These are phyloP conservation scores for Elysia crispata DNA, from an alignment of 2,888 invertebrate genomes.

Conservation along the genomic window DNA sequence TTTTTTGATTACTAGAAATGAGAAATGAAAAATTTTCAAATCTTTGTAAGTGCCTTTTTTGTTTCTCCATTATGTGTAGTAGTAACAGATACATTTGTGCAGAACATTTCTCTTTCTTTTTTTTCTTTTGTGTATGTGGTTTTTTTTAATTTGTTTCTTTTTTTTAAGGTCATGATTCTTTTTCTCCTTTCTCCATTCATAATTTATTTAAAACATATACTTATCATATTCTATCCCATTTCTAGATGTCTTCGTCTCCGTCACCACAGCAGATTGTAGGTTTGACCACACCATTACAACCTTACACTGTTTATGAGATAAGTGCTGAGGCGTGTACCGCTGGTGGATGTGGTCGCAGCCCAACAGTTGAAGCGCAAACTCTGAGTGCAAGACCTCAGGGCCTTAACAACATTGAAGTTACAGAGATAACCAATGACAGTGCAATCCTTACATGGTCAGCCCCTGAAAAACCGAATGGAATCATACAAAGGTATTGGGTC, in stretches of 20 bases:
- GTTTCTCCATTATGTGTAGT: background rate
- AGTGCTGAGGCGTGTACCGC: constrained; percentile 67
- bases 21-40: no score
- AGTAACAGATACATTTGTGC: background rate
- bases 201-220: background rate
- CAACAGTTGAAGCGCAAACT: constrained; percentile 57
- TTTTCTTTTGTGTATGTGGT: background rate
- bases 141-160: no score
- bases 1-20: no score
- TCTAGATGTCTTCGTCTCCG: constrained; percentile 53
- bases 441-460: constrained; percentile 64
- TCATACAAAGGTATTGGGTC: constrained; percentile 61
- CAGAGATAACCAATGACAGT: constrained; percentile 57
- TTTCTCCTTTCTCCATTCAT: no score
- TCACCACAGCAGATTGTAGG: constrained; percentile 60
- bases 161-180: no score
- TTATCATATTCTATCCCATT: background rate
- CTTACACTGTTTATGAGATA: constrained; percentile 64
- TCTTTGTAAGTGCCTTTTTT: no score
- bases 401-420: constrained; percentile 58
- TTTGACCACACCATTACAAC: constrained; percentile 56
- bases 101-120: background rate
- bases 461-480: constrained; percentile 67
- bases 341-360: constrained; percentile 69
- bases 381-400: constrained; percentile 64